phyloP scores from a whole-genome alignment of 2,797 vertebrate genomes.

The Emydoidea blandingii region DNA sequence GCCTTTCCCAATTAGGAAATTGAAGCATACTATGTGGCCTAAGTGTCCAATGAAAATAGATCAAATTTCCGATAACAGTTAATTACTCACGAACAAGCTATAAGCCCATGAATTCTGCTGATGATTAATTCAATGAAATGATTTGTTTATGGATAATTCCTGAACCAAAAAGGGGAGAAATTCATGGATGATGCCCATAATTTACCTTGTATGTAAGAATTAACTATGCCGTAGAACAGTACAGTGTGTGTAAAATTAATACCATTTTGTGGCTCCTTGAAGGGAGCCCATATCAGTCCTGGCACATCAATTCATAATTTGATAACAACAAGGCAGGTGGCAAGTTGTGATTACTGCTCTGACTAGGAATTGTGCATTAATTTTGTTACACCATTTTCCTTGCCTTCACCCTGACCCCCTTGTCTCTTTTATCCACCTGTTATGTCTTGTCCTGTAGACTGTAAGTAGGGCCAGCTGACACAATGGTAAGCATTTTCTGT shows the following conservation, averaged over 20 bases:
- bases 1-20: not conserved
- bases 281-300: not conserved
- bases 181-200: not conserved
- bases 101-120: not conserved
- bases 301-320: not conserved
- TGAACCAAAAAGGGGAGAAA: not conserved
- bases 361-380: not conserved
- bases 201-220: not conserved
- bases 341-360: slow-evolving; percentile 9
- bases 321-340: not conserved
- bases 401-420: rapidly evolving
- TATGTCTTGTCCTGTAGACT: not conserved
- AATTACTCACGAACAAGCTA: not conserved
- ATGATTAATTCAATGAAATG: not conserved
- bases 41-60: not conserved
- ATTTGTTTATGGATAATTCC: not conserved
- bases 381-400: not conserved
- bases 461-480: not conserved
- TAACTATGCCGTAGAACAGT: not conserved
- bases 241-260: not conserved
- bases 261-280: not conserved
- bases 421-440: not conserved
- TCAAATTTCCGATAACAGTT: not conserved
- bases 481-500: not conserved
- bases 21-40: not conserved